Evolutionary conservation across 2,888 invertebrate genomes (phyloP), one percentile per base, ranked within the genome.

Genomic region (Cinara cedri): DNA sequence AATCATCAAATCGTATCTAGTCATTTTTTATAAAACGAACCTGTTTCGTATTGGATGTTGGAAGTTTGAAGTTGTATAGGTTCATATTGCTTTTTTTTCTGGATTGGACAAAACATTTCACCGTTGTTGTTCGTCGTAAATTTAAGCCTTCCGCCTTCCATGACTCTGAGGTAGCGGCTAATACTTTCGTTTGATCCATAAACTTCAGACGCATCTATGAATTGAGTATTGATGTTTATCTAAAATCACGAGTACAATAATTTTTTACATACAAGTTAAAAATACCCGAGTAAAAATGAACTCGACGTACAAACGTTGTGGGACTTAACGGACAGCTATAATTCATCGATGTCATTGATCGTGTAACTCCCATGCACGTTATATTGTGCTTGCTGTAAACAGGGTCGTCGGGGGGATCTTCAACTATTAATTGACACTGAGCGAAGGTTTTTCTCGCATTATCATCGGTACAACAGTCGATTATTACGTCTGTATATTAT

Each of bases 271-370:
- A 21, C 21, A 34, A 34, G 1, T 21, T 1, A 16, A 66, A 34
- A 34, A 68, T n/a, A n/a, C n/a, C n/a, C n/a, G n/a, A n/a, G n/a
- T n/a, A n/a, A 68, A 34, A 3, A 6, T 26, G n/a, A 13, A 51
- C 6, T 54, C 3, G 8, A 68, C 62, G 54, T 19, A 78, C 78
- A 21, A 78, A 70, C 9, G 78, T 60, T 3, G 51, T 42, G 1
- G 78, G 78, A 3, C n/a, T 9, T 16, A 78, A 24, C 11, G 78
- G 68, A 51, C 78, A 78, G n/a, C 78, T 70, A 11, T 51, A 70
- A 42, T 78, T 70, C 3, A 13, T 42, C n/a, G 78, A 85, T 14
- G 92, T 90, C 51, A 92, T 87, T 2, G 94, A 94, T 4, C 84
- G 81, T 10, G 82, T 68, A 14, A 83, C 81, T 71, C 82, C 83